These are phyloP conservation scores for Clarias pachynema DNA, from an alignment of 2,797 vertebrate species.

Conservation along the genomic window DNA sequence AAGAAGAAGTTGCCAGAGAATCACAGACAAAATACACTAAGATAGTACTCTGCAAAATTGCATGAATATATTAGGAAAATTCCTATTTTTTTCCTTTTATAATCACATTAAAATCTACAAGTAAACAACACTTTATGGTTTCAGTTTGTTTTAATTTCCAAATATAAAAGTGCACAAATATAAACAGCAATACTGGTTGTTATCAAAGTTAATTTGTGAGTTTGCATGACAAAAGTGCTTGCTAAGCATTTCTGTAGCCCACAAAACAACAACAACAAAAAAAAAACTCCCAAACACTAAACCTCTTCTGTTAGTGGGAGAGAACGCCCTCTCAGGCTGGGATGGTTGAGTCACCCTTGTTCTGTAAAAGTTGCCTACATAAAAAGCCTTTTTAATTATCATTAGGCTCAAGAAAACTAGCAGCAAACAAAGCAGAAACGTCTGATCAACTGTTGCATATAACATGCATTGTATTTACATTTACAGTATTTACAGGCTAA, in stretches of 20 bases:
- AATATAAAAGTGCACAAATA: not conserved
- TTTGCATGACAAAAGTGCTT: constrained; percentile 9
- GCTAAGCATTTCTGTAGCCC: constrained; percentile 20
- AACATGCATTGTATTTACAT: constrained; percentile 23
- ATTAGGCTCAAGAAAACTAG: not conserved
- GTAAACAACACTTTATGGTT: not conserved
- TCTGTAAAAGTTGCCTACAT: constrained; percentile 27
- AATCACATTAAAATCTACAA: not conserved
- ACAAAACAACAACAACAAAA: not conserved
- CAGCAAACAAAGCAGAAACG: not conserved
- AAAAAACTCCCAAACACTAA: constrained; percentile 6
- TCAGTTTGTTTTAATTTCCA: not conserved
- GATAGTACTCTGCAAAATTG: constrained; percentile 11
- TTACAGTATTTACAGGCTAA: constrained; percentile 17
- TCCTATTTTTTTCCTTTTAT: not conserved
- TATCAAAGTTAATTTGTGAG: not conserved
- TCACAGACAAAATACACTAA: constrained; percentile 12
- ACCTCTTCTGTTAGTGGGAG: constrained; percentile 17
- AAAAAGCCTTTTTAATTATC: constrained; percentile 22
- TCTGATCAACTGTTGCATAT: not conserved
- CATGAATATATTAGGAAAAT: not conserved
- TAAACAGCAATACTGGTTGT: not conserved
- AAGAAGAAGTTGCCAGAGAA: constrained; percentile 34
- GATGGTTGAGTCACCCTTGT: constrained; percentile 44
- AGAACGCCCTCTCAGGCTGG: constrained; percentile 22